These are phyloP conservation scores for Danio albolineatus DNA, from an alignment of 2,797 vertebrate genomes.

Conservation along the genomic window DNA sequence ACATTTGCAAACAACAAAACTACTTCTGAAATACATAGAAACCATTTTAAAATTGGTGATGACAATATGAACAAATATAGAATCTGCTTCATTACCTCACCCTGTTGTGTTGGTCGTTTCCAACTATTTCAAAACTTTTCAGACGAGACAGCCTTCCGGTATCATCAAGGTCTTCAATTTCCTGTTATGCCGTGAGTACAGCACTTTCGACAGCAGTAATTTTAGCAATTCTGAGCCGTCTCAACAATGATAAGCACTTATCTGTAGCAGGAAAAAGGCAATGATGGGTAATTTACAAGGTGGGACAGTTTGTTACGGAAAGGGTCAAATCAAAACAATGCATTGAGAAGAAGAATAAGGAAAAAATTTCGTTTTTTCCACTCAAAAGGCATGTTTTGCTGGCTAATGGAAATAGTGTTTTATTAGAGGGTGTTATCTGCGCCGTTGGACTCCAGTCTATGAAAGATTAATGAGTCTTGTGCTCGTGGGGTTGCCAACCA, in stretches of 20 bases:
- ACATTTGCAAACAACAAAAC: no score
- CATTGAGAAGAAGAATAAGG: constrained; percentile 11
- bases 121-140: background rate
- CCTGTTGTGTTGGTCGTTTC: background rate
- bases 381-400: constrained; percentile 50
- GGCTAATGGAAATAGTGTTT: constrained; percentile 60
- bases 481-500: constrained; percentile 52
- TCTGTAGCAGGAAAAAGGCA: constrained; percentile 61
- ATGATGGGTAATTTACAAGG: constrained; percentile 58
- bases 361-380: constrained; percentile 33
- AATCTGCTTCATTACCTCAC: background rate
- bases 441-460: constrained; percentile 39
- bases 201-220: constrained; percentile 48
- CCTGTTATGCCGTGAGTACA: background rate
- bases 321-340: constrained; percentile 38
- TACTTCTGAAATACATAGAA: background rate
- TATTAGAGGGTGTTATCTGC: constrained; percentile 47
- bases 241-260: constrained; percentile 65
- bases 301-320: constrained; percentile 46
- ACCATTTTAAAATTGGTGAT: background rate
- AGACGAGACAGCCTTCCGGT: background rate
- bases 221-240: constrained; percentile 62
- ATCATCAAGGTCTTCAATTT: background rate
- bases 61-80: background rate
- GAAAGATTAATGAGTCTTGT: constrained; percentile 54